Evolutionary conservation across 2,888 invertebrate genomes (phyloP), one percentile per base, ranked within the genome.

Genomic region (Carpatolechia fugitivella): DNA sequence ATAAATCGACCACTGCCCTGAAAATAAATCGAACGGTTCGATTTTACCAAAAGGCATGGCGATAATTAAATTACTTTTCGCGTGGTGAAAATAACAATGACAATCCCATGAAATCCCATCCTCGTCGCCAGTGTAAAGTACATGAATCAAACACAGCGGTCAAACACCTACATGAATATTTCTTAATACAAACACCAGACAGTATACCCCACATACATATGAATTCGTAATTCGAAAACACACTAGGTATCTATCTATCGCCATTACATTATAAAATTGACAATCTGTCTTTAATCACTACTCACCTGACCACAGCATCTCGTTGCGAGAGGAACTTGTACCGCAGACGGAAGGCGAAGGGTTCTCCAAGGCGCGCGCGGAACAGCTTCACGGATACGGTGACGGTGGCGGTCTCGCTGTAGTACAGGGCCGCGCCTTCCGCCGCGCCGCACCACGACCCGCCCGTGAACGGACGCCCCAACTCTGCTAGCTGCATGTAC

Each of bases 381-480:
- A 93, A 95, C 80, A 96, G 91, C 78, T 95, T 94, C 44, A 97
- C 93, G 52, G 96, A 95, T 8, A 96, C 95, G 16, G 97, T 97
- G 63, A 97, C 96, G 38, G 97, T 97, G 70, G 95, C 94, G 55
- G 96, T 96, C 91, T 96, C 97, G 83, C 96, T 97, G 91, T 96
- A 97, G 85, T 96, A 97, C 54, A 96, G 93, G 56, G 96, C 95
- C 33, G 94, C 93, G 58, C 95, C 95, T 29, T 94, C 93, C 46
- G 96, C 95, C 55, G 94, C 92, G 56, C 97, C 97, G 82, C 97
- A 97, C 97, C 97, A 97, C 16, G 95, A 96, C 59, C 97, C 97
- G 44, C 96, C 97, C 29, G 96, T 96, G 87, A 96, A 96, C 13
- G 96, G 96, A 40, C 96, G 92, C 16, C 96, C 95, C 65, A 96